Evolutionary conservation across 2,888 invertebrate genomes (phyloP), one percentile per base, ranked within the genome.

Genomic region (Drosophila picticornis): DNA sequence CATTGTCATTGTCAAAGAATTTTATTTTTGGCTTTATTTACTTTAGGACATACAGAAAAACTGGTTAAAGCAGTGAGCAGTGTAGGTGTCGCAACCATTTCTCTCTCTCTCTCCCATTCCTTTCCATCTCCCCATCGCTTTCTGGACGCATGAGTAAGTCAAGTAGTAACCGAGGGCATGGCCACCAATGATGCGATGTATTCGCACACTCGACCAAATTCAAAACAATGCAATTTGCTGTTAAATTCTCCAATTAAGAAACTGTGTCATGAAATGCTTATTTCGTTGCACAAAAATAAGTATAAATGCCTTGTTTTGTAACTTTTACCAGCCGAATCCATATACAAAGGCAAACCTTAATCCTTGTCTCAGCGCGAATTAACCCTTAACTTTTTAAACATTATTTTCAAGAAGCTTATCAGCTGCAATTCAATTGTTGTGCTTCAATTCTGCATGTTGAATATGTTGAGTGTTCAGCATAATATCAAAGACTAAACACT

Each of bases 1-100:
- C 89, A 86, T 84, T 88, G 81, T 84, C 88, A 84, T 88, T 83
- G 84, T 66, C 69, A 68, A 84, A 86, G 84, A 88, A 84, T 84
- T 88, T 87, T 72, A 76, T 72, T 81, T 83, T 84, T 71, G 79
- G 69, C 68, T 64, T 72, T 75, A 83, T 86, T 83, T 71, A 81
- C 83, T 77, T 75, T 67, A 66, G 38, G 53, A 70, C 71, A 66
- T 51, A 71, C 40, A 56, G 27, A 27, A 29, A 76, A 76, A 76
- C 78, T 69, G 77, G 81, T 79, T 72, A 53, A 60, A 11, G 46
- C n/a, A n/a, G 36, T 56, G 38, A 31, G 52, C 48, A 50, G 72
- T 56, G 81, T 77, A 56, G 81, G 77, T 53, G 81, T 78, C 55
- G 34, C 46, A 36, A 36, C 16, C 51, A 19, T 7, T 40, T 16